Percentiles rank a stretch among this genome's conserved stretches.
These are phyloP conservation scores for Drosophila yakuba DNA, from an alignment of 1,140 invertebrate species.

Conservation along the genomic window DNA sequence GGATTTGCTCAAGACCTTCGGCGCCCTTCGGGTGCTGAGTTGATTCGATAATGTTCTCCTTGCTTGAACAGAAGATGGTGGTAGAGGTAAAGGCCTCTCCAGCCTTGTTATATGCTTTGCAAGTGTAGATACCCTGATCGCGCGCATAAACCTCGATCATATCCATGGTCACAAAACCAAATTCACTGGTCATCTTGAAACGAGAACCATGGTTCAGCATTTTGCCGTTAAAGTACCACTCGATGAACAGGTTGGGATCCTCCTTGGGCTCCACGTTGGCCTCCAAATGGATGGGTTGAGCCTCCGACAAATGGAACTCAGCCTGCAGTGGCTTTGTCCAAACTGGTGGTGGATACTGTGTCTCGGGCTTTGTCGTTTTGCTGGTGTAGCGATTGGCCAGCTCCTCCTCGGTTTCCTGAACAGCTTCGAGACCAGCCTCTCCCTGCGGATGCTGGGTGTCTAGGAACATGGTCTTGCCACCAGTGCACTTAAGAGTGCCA, in stretches of 20 bases:
- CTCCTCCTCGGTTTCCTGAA: slow-evolving; percentile 93
- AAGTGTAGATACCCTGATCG: slow-evolving; percentile 97
- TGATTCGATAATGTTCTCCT: slow-evolving; percentile 92
- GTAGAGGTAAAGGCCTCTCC: slow-evolving; percentile 97
- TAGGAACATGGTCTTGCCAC: slow-evolving; percentile 91
- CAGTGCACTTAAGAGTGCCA: slow-evolving; percentile 92
- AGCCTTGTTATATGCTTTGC: slow-evolving; percentile 93
- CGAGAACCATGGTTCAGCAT: slow-evolving; percentile 92
- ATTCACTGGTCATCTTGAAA: slow-evolving; percentile 95
- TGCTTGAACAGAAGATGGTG: slow-evolving; percentile 92
- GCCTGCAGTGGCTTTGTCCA: slow-evolving; percentile 93
- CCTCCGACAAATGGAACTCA: slow-evolving; percentile 94
- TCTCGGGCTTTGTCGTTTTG: slow-evolving; percentile 88
- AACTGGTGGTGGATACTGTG: slow-evolving; percentile 93
- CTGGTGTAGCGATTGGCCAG: slow-evolving; percentile 89
- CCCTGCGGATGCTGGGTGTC: slow-evolving; percentile 97
- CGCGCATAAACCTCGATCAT: slow-evolving; percentile 95
- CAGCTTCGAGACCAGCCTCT: slow-evolving; percentile 92
- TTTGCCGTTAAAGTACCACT: slow-evolving; percentile 98
- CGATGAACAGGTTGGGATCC: slow-evolving; percentile 97
- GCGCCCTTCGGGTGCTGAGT: slow-evolving; percentile 97
- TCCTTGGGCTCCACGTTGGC: slow-evolving; percentile 97
- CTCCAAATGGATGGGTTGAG: slow-evolving; percentile 95
- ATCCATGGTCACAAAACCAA: slow-evolving; percentile 96
- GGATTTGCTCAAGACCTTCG: slow-evolving; percentile 95